Conservation (phyloP, 2,797 vertebrate genomes). For the Podargus strigoides region DNA sequence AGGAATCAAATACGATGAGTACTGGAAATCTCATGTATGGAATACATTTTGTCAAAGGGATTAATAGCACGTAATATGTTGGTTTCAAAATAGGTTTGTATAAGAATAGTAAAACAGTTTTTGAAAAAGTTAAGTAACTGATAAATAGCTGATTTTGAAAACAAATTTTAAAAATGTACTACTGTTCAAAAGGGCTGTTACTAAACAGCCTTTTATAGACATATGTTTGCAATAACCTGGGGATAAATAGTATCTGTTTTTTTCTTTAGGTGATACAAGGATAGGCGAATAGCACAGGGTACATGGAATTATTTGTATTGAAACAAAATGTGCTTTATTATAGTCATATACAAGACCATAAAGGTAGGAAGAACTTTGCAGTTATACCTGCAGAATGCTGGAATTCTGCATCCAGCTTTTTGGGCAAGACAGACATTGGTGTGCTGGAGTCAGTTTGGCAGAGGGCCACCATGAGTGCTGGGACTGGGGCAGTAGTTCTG, state of each 20-base stretch:
- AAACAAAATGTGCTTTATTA: not conserved
- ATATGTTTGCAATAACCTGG: not conserved
- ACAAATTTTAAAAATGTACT: not conserved
- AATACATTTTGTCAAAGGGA: not conserved
- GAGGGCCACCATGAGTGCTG: not conserved
- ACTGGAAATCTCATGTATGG: not conserved
- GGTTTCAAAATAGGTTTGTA: not conserved
- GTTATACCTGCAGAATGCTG: too few species aligned
- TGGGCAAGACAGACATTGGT: too few species aligned
- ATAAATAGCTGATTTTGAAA: not conserved
- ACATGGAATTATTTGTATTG: not conserved
- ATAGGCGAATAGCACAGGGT: not conserved
- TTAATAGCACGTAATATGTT: not conserved
- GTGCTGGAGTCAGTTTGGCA: too few species aligned
- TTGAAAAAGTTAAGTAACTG: not conserved
- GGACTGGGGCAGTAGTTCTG: not conserved
- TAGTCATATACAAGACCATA: not conserved
- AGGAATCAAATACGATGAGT: not conserved
- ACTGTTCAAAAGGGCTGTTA: not conserved
- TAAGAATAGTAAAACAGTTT: not conserved
- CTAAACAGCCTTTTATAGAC: not conserved
- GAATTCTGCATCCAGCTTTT: too few species aligned
- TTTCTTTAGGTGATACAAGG: not conserved
- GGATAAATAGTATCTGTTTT: not conserved
- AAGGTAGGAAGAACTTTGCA: not conserved